Evolutionary conservation across 2,888 invertebrate genomes (phyloP).

Genomic region (Leucophora obtusa): DNA sequence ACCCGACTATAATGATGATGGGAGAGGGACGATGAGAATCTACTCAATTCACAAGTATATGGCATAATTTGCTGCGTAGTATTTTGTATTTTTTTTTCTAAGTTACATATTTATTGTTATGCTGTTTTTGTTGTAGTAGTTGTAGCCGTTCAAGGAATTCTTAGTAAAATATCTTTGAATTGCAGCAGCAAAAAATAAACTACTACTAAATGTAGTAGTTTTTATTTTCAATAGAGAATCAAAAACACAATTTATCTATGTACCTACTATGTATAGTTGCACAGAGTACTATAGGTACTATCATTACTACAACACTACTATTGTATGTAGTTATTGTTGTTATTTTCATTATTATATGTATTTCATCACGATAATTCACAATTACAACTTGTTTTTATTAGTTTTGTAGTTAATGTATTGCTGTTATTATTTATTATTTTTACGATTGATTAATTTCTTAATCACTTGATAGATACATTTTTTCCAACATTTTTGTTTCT

Average conservation of each 20-base stretch:
- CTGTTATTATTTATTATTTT: background rate
- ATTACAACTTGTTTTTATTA: constrained; percentile 43
- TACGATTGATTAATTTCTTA: constrained; percentile 12
- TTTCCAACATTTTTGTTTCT: background rate
- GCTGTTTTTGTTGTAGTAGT: constrained; percentile 23
- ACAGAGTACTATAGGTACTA: constrained; percentile 5
- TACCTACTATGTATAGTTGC: background rate
- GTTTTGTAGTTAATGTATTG: background rate
- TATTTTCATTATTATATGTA: constrained; percentile 34
- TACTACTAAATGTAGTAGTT: constrained; percentile 9
- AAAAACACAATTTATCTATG: background rate
- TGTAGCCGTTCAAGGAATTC: constrained; percentile 44
- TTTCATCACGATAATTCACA: constrained; percentile 55
- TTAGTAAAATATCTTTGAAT: constrained; percentile 49
- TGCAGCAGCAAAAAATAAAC: background rate
- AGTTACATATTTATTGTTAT: constrained; percentile 54
- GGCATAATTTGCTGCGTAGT: constrained; percentile 67
- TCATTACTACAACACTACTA: constrained; percentile 4
- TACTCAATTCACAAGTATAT: constrained; percentile 49
- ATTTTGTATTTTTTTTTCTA: constrained; percentile 59
- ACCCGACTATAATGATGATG: background rate
- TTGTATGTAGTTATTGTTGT: background rate
- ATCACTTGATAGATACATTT: constrained; percentile 17
- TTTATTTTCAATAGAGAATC: constrained; percentile 8
- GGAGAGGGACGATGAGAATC: constrained; percentile 23